Base-by-base conservation (phyloP, 2,888 invertebrate genomes). In the Cataglyphis livida region DNA sequence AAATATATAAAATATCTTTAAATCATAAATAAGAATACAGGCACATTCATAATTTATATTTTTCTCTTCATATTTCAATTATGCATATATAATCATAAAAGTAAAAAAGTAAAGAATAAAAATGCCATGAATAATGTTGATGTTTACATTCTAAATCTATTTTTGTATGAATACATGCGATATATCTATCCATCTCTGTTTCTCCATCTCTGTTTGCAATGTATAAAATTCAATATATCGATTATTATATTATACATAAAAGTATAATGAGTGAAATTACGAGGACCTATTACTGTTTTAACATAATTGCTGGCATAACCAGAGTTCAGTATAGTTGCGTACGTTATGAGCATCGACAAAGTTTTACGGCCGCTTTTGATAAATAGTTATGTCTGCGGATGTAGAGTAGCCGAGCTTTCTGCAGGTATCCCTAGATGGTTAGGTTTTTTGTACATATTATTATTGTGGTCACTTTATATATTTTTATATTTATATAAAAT, bases 201-300 rank as follows among this genome's bases (percentile, higher is more conserved):
- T 35, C 1, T 3, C 21, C 21, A 48, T 25, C 25, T 25, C 25
- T 25, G 3, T 5, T 32, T 5, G 10, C 5, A 15, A 3, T 10
- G 7, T 62, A 0, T 21, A 61, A 61, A 61, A 32, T 74, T 74
- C 44, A 74, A 3, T 0, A 44, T 2, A 62, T 74, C 21, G 74
- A 62, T 74, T 38, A 62, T 73, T 73, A 21, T 2, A 48, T 62
- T 21, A 75, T n/a, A 25, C 18, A 61, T 21, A 25, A 64, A 12
- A 64, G 12, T 38, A 48, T 35, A 25, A n/a, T 10, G 21, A 64
- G 21, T 48, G 0, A 25, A 48, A 35, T 44, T 32, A 62, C 3
- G 21, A 74, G 21, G 21, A 35, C 51, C 18, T 32, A n/a, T 10
- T 12, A 32, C 6, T 3, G 48, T 7, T 62, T 21, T 5, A 1